Evolutionary conservation across 2,113 vertebrate species (phyloP), one percentile per base, ranked within the genome.

Genomic region (Gopherus evgoodei): DNA sequence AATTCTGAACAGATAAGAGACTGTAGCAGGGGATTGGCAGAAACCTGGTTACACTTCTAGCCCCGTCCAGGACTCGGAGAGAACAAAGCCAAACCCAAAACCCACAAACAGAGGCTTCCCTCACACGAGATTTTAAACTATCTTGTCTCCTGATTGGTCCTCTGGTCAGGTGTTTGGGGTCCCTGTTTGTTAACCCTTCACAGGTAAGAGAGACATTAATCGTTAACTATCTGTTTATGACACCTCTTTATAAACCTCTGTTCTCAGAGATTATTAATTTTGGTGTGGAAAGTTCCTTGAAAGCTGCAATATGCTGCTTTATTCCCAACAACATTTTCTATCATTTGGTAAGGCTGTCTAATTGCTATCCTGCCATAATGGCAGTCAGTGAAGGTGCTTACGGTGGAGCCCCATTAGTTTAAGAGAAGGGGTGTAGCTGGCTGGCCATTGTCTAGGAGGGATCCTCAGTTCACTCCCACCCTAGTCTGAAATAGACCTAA

Each of bases 361-460:
- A 52, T 49, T 6, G 7, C 29, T 62, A 90, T 42, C 10, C 69
- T 75, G 22, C 38, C 21, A 42, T 42, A 42, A 42, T 42, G 59
- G 59, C 56, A 27, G 11, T 59, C 59, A 62, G 59, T 75, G 21
- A 24, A 75, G 38, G n/a, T 42, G 21, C 11, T 75, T 75, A 42
- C 25, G 21, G 38, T 42, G 19, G 21, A 42, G 19, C n/a, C 24
- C 35, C n/a, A 22, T 76, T 54, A 10, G 8, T 82, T 54, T 69
- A 93, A 89, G 87, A 56, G 81, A 90, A 12, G 56, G 80, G 86
- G 50, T 44, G 88, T 47, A 87, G 53, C 79, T 88, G 47, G 65
- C 75, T 92, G 78, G 35, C 14, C 0, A 50, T 91, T 82, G 83
- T 59, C 57, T 0, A 1, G 21, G 89, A 91, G 0, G 1, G 5